Base-by-base conservation (phyloP, 2,797 vertebrate species). In the Tangara arthus region DNA sequence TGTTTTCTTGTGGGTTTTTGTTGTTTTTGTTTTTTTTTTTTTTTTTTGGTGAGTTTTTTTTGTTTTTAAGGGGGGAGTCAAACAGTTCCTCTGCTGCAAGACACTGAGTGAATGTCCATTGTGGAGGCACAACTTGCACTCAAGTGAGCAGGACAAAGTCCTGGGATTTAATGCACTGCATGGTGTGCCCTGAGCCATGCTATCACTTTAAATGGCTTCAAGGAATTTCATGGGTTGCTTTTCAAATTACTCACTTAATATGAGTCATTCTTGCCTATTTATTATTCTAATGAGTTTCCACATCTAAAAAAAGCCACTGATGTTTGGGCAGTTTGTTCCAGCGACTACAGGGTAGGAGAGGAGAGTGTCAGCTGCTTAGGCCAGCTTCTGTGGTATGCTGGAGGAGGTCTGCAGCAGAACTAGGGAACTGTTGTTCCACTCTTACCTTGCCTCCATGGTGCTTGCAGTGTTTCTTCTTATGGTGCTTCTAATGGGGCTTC, bases 381-480 rank as follows among this genome's bases (percentile, higher is more conserved):
- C 5, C 2, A 2, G 65, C 18, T 32, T 34, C 63, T 66, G 20
- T 30, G 35, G 23, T 9, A 26, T 15, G 20, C 3, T 59, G 0
- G 5, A 37, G 9, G 5, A 26, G 5, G 4, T 64, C 34, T 5
- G 16, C 50, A 35, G 52, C 9, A 44, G 55, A 49, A 70, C 24
- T 39, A 53, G 4, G 2, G 44, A 68, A 1, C 23, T 49, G n/a
- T 41, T 2, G 0, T 34, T 21, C 37, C 21, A 9, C 26, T 53
- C 91, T 77, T 94, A 97, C 96, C 96, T 96, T 95, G 49, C 41
- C 55, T 68, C 55, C 60, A 0, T 81, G 83, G 41, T 86, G 57
- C 37, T 90, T 92, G 61, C 32, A 12, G 24, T 91, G 89, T 41
- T 94, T 66, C 81, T 96, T 91, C 64, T 92, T 56, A 9, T 88